Base-by-base conservation (phyloP, 1,140 invertebrate species). In the Laodelphax striatellus region DNA sequence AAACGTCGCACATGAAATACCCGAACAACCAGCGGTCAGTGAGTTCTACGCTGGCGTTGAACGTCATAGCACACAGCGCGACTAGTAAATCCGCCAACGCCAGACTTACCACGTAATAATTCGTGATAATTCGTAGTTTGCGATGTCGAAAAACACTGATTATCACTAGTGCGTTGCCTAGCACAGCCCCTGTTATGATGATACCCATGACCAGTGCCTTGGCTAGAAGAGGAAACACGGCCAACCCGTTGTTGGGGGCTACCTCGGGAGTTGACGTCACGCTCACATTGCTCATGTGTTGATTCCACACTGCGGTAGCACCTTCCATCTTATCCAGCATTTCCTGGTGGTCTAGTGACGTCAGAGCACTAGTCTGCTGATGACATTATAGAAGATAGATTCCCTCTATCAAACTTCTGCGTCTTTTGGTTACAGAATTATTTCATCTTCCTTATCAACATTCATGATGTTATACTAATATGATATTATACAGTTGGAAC, bases 101-200 rank as follows among this genome's bases (percentile, higher is more conserved):
- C 19, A 97, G 75, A 34, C 91, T 94, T 24, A 96, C 92, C 55
- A 97, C 92, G 75, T 96, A 97, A 69, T 92, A 93, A 75, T 97
- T 97, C 38, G 93, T 97, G 63, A 93, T 89, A 56, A 92, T 86
- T 3, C 90, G 79, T 52, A 92, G 77, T 64, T 85, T 84, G 38
- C 82, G 75, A 62, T 87, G 85, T 9, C 82, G 75, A 58, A 86
- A 80, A 42, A 88, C 83, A 68, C 84, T 87, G 55, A 89, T 84
- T 66, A 91, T 90, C 63, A 92, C 89, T 57, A 92, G 74, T 0
- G 88, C 83, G 76, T 93, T 96, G 28, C 92, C 92, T 24, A 94
- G 77, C 5, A 95, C 81, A 0, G 92, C 92, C 54, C 86, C 84
- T 38, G 90, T 76, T 66, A 96, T 94, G 70, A 96, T 92, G 60